These are phyloP conservation scores for Sarcophaga carnaria DNA, from an alignment of 2,888 invertebrate genomes.

Conservation along the genomic window DNA sequence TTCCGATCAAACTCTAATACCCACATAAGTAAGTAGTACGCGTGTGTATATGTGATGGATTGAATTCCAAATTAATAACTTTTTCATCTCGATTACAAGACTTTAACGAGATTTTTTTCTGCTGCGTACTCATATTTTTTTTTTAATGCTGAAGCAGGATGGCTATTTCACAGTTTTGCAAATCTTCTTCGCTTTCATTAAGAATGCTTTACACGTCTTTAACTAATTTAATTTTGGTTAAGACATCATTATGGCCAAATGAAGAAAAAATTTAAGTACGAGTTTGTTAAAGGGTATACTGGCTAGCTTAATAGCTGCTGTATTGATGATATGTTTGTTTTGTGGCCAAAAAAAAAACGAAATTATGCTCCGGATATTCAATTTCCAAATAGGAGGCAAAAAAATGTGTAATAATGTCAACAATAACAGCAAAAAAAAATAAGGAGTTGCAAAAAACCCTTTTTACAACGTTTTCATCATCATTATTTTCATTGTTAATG, in stretches of 20 bases:
- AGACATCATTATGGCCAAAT: conserved; percentile 10
- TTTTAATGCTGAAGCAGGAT: background rate
- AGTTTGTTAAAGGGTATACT: background rate
- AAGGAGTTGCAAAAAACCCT: conserved; percentile 1
- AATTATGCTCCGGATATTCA: background rate
- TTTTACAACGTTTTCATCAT: background rate
- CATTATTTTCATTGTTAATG: conserved; percentile 12
- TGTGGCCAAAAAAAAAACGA: background rate
- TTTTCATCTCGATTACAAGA: background rate
- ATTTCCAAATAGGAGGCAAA: background rate
- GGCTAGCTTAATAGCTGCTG: no score
- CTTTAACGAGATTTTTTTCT: background rate
- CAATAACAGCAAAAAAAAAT: background rate
- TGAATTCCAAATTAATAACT: background rate
- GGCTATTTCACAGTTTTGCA: background rate
- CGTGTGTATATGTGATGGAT: background rate
- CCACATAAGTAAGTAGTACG: background rate
- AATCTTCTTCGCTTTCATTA: conserved; percentile 20
- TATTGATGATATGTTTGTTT: conserved; percentile 7
- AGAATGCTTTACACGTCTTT: conserved; percentile 47
- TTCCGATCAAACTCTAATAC: background rate
- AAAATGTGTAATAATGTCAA: background rate
- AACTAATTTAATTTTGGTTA: conserved; percentile 52
- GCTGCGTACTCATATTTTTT: background rate
- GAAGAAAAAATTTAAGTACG: background rate